Percentiles rank a stretch among this genome's conserved stretches.
These are phyloP conservation scores for Ernsta delagoae DNA, from an alignment of 2,888 invertebrate species.

Conservation along the genomic window DNA sequence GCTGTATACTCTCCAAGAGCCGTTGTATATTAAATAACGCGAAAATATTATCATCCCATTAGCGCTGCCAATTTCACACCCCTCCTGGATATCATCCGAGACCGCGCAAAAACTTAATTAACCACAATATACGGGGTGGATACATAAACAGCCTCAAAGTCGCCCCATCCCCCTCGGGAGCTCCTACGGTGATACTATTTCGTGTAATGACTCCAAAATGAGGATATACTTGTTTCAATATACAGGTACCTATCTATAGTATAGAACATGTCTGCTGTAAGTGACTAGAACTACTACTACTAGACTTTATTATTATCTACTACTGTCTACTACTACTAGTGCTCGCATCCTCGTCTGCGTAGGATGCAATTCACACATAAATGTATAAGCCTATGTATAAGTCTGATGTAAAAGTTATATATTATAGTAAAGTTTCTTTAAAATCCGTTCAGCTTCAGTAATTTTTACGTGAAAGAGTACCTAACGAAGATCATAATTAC, in stretches of 20 bases:
- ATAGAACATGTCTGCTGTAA: too few species aligned
- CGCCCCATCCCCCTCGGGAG: constrained; percentile 75
- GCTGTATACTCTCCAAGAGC: background rate
- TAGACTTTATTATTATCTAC: too few species aligned
- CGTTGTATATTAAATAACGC: constrained; percentile 28
- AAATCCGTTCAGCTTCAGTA: too few species aligned
- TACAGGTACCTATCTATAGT: constrained; percentile 41
- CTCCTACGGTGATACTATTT: constrained; percentile 82
- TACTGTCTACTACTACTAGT: too few species aligned
- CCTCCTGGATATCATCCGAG: constrained; percentile 64
- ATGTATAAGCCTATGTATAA: too few species aligned
- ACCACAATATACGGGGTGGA: constrained; percentile 77
- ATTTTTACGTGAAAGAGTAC: too few species aligned
- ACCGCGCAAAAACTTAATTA: constrained; percentile 82
- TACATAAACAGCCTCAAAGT: constrained; percentile 78
- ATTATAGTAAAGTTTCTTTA: too few species aligned
- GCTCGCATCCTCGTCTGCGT: too few species aligned
- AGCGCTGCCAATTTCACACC: constrained; percentile 57
- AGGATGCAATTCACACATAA: too few species aligned
- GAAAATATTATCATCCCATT: constrained; percentile 54
- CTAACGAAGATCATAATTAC: too few species aligned
- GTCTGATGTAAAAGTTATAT: too few species aligned
- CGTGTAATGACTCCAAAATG: constrained; percentile 85
- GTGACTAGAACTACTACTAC: too few species aligned
- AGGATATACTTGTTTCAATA: constrained; percentile 76